Evolutionary conservation across 2,113 vertebrate species (phyloP).

Genomic region (Coptodon bakossiorum): DNA sequence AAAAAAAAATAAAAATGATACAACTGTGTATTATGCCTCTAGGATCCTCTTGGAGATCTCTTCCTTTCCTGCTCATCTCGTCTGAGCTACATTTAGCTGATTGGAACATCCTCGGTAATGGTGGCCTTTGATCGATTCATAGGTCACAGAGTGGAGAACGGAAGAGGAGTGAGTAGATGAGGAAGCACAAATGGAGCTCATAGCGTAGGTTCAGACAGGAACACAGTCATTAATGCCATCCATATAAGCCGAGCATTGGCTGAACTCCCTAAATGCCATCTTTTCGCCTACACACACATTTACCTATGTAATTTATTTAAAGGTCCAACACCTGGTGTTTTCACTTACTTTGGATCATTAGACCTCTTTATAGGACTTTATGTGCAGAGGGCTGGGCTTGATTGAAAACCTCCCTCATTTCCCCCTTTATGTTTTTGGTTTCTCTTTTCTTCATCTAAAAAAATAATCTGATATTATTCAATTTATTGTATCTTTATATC

Average conservation of each 20-base stretch:
- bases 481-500: not conserved
- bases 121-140: constrained; percentile 28
- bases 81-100: constrained; percentile 28
- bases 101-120: constrained; percentile 7
- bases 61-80: not conserved
- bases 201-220: not conserved
- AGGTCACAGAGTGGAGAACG: constrained; percentile 4
- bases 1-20: not conserved
- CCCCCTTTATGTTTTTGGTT: not conserved
- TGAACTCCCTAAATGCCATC: constrained; percentile 17
- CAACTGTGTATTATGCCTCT: not conserved
- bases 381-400: not conserved
- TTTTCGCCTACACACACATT: constrained; percentile 18
- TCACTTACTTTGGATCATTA: not conserved
- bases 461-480: not conserved
- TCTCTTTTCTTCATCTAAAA: not conserved
- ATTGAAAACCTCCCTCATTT: not conserved
- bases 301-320: constrained; percentile 32
- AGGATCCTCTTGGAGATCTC: not conserved
- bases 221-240: constrained; percentile 1
- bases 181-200: constrained; percentile 24
- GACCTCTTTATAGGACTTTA: not conserved
- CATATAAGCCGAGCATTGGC: not conserved
- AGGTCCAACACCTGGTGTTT: not conserved
- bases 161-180: constrained; percentile 7